Percentiles rank a stretch among this genome's conserved stretches.
Conservation (phyloP, 2,113 vertebrate species). For the Uria lomvia region DNA sequence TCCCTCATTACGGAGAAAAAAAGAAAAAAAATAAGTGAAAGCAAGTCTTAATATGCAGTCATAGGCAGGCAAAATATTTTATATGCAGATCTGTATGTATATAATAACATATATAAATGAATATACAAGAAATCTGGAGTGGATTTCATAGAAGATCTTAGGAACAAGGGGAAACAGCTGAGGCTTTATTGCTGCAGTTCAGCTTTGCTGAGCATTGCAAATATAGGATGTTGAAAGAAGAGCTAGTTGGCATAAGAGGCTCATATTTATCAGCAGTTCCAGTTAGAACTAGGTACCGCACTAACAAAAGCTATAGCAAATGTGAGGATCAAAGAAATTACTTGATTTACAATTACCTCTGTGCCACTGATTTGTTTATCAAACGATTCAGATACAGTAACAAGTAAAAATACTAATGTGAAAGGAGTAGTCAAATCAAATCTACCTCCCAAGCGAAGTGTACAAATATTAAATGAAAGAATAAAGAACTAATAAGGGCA, state of each 20-base stretch:
- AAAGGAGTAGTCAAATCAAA: background rate
- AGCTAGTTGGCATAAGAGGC: background rate
- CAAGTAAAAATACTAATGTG: background rate
- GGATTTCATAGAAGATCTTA: background rate
- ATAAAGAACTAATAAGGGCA: background rate
- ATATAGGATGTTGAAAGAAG: background rate
- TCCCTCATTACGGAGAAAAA: background rate
- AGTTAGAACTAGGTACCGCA: background rate
- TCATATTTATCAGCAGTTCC: conserved; percentile 2
- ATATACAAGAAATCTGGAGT: background rate
- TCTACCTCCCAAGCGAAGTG: background rate
- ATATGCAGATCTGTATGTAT: background rate
- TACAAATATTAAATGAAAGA: background rate
- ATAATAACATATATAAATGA: background rate
- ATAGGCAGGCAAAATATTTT: background rate
- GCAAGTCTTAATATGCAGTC: background rate
- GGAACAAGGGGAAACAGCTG: background rate
- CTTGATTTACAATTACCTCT: conserved; percentile 8
- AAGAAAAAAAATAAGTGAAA: background rate
- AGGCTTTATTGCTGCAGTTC: background rate
- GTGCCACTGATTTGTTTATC: background rate
- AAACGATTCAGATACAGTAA: background rate
- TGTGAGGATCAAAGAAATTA: background rate
- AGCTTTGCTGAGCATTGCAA: conserved; percentile 26
- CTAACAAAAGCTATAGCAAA: conserved; percentile 3